Conservation (phyloP, 2,113 vertebrate genomes). For the Corythaixoides concolor region DNA sequence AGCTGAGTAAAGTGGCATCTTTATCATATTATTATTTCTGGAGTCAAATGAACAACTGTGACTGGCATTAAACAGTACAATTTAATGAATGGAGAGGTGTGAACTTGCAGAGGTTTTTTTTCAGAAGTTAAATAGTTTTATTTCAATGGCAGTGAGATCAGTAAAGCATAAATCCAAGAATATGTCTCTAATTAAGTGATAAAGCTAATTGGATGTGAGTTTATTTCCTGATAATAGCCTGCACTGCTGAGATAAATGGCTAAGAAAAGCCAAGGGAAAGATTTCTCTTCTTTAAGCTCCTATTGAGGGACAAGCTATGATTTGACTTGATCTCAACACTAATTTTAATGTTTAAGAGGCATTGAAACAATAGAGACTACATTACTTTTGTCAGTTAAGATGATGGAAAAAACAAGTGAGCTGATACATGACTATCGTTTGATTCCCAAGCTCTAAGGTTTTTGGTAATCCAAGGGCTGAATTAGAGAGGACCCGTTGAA, state of each 20-base stretch:
- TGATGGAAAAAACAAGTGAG: not conserved
- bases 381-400: not conserved
- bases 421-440: not conserved
- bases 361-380: not conserved
- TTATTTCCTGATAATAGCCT: conserved; percentile 55
- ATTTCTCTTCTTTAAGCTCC: conserved; percentile 5
- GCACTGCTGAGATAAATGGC: conserved; percentile 52
- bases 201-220: conserved; percentile 61
- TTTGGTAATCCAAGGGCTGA: not conserved
- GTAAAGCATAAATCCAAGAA: conserved; percentile 44
- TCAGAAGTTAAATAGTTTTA: conserved; percentile 23
- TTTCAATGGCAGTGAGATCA: conserved; percentile 34
- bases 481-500: accelerated
- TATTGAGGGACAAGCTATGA: not conserved
- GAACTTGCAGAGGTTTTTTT: not conserved
- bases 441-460: not conserved
- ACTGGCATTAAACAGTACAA: not conserved
- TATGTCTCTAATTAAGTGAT: conserved; percentile 49
- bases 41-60: not conserved
- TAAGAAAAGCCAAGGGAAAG: not conserved
- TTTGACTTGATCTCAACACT: not conserved
- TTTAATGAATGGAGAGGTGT: not conserved
- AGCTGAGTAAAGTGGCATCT: not conserved
- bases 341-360: not conserved
- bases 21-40: not conserved